Evolutionary conservation across 2,113 vertebrate genomes (phyloP).

Genomic region (Cricetomys ansorgei): DNA sequence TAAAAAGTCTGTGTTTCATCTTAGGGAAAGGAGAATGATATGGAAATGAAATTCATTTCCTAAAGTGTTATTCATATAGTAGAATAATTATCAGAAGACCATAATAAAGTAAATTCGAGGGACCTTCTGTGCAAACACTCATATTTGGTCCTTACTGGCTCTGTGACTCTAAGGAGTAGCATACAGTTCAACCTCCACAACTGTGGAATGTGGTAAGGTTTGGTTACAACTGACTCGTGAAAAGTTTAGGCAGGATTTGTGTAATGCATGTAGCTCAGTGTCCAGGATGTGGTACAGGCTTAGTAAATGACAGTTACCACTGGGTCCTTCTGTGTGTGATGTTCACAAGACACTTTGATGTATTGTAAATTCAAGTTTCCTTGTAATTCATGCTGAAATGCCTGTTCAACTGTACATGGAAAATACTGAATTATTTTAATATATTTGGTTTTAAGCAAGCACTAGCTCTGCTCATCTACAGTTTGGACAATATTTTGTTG

Average conservation of each 20-base stretch:
- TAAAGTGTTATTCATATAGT: not conserved
- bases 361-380: not conserved
- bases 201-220: not conserved
- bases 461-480: not conserved
- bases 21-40: not conserved
- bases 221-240: not conserved
- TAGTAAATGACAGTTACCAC: not conserved
- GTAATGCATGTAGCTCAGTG: not conserved
- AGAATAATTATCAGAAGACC: not conserved
- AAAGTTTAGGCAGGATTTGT: not conserved
- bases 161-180: not conserved
- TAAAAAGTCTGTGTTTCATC: not conserved
- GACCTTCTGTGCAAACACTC: not conserved
- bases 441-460: constrained; percentile 28
- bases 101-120: not conserved
- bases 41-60: not conserved
- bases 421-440: not conserved
- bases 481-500: not conserved
- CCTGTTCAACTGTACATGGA: not conserved
- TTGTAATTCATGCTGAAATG: not conserved
- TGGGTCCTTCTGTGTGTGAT: not conserved
- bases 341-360: not conserved
- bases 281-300: too few relatives aligned
- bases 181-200: not conserved
- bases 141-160: not conserved